These are phyloP conservation scores for Chaetoderma sp. DNA, from an alignment of 2,888 invertebrate genomes.

Conservation along the genomic window DNA sequence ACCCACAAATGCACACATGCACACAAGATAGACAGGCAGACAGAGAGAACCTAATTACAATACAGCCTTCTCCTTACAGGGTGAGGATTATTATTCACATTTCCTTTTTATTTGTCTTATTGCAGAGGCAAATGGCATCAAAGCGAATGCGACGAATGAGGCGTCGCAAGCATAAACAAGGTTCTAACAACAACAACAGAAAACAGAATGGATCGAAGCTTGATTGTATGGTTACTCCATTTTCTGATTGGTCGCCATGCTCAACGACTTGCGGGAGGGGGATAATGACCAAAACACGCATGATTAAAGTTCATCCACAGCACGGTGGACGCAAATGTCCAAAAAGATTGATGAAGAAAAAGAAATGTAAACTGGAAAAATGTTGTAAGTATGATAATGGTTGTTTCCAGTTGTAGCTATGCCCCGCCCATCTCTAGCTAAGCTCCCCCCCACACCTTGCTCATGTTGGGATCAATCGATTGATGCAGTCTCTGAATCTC, in stretches of 20 bases:
- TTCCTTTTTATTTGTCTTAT: too few relatives aligned
- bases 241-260: slow-evolving; percentile 63
- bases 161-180: slow-evolving; percentile 15
- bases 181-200: neutral
- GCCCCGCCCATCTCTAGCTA: too few relatives aligned
- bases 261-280: slow-evolving; percentile 60
- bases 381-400: slow-evolving; percentile 52
- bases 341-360: slow-evolving; percentile 51
- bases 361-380: slow-evolving; percentile 51
- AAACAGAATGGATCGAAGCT: slow-evolving; percentile 33
- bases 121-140: slow-evolving; percentile 19
- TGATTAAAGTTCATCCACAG: slow-evolving; percentile 53
- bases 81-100: too few relatives aligned
- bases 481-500: too few relatives aligned
- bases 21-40: too few relatives aligned
- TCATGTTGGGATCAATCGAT: too few relatives aligned
- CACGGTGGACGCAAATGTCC: slow-evolving; percentile 64
- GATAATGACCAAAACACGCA: slow-evolving; percentile 45
- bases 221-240: slow-evolving; percentile 61
- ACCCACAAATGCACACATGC: too few relatives aligned
- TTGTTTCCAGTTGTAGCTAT: too few relatives aligned
- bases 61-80: too few relatives aligned
- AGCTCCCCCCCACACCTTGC: too few relatives aligned
- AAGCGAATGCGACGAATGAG: slow-evolving; percentile 17
- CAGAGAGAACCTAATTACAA: too few relatives aligned